Percentiles rank a stretch among this genome's conserved stretches.
Evolutionary conservation across 2,888 invertebrate genomes (phyloP).

Genomic region (Lobophora halterata): DNA sequence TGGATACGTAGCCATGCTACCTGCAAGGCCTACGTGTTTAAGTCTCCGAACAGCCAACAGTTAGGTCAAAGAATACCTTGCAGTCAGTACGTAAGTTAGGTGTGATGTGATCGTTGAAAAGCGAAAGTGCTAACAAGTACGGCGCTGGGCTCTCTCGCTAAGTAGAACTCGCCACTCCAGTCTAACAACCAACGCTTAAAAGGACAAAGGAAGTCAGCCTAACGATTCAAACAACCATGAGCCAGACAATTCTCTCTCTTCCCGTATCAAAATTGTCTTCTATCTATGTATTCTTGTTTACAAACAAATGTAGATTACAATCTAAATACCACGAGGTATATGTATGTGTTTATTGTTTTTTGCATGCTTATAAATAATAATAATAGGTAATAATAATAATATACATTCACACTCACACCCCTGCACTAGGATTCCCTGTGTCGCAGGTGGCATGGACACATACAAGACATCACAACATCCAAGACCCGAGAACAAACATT

Average conservation of each 20-base stretch:
- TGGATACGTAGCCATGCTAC: conserved; percentile 25
- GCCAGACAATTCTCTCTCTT: conserved; percentile 13
- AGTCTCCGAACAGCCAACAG: conserved; percentile 23
- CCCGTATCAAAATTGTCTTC: no score
- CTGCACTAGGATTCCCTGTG: no score
- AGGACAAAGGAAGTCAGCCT: conserved; percentile 51
- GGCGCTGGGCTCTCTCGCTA: conserved; percentile 32
- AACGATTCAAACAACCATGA: conserved; percentile 24
- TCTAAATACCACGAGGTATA: no score
- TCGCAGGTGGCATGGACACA: no score
- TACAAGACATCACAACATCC: no score
- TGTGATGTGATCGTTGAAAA: conserved; percentile 49
- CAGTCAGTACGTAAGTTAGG: conserved; percentile 15
- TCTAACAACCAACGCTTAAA: conserved; percentile 40
- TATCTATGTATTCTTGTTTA: no score
- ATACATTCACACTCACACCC: no score
- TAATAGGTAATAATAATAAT: no score
- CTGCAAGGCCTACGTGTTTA: conserved; percentile 25
- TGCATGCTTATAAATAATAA: no score
- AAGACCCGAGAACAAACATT: no score
- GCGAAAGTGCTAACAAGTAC: conserved; percentile 67
- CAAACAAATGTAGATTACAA: no score
- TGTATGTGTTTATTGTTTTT: no score
- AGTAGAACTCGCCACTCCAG: conserved; percentile 31
- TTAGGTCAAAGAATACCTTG: conserved; percentile 10